phyloP scores from a whole-genome alignment of 37 sponge, comb jelly and placozoan species.

The Ephydatia muelleri region DNA sequence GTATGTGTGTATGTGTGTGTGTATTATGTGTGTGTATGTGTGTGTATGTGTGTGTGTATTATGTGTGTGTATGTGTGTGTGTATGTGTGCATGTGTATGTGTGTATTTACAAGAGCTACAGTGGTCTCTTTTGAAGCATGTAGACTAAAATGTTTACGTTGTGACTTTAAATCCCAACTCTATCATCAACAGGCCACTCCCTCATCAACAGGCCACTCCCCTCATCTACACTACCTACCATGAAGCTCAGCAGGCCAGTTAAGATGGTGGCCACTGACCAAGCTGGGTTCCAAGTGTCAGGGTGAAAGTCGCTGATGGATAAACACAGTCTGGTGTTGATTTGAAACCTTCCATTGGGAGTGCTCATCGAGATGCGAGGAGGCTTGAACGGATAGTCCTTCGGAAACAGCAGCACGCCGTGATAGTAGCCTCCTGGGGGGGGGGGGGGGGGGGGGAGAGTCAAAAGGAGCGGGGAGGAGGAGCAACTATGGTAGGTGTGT shows the following conservation, averaged over 20 bases:
- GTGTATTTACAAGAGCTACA: no score
- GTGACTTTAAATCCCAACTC: no score
- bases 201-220: no score
- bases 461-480: background rate
- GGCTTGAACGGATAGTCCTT: slow-evolving; percentile 96
- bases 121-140: no score
- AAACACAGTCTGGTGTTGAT: slow-evolving; percentile 89
- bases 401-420: slow-evolving; percentile 95
- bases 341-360: slow-evolving; percentile 97
- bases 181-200: no score
- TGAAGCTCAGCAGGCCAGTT: slow-evolving; percentile 97
- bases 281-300: slow-evolving; percentile 99
- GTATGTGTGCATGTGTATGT: no score
- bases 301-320: slow-evolving; percentile 98
- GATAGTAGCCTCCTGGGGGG: slow-evolving; percentile 88
- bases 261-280: slow-evolving; percentile 98
- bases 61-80: no score
- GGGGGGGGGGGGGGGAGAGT: background rate
- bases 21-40: no score
- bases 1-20: no score
- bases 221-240: slow-evolving; percentile 59
- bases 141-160: no score
- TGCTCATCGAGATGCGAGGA: slow-evolving; percentile 93
- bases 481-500: background rate
- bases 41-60: no score